Evolutionary conservation across 2,888 invertebrate genomes (phyloP).

Genomic region (Clusia tigrina): DNA sequence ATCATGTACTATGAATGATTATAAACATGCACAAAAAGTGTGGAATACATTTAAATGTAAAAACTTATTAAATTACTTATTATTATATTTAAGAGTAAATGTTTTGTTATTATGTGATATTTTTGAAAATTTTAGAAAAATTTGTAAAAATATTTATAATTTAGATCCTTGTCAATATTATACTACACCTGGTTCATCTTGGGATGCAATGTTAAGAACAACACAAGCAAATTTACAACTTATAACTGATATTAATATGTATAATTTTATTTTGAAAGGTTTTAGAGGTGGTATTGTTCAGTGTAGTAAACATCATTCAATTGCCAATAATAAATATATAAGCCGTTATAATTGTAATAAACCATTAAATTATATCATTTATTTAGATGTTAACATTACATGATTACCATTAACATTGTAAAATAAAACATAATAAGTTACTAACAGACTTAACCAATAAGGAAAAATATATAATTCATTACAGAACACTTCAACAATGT

Average conservation of each 20-base stretch:
- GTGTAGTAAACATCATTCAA: conserved; percentile 47
- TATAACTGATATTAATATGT: conserved; percentile 53
- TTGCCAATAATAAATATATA: conserved; percentile 57
- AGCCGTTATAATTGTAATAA: too few species aligned
- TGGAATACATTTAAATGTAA: conserved; percentile 44
- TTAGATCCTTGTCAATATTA: conserved; percentile 51
- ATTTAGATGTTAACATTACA: conserved; percentile 37
- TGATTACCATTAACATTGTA: conserved; percentile 37
- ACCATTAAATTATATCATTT: conserved; percentile 32
- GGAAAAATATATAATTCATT: conserved; percentile 40
- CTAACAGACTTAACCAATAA: conserved; percentile 34
- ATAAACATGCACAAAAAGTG: conserved; percentile 42
- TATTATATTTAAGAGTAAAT: conserved; percentile 48
- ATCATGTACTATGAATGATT: conserved; percentile 33
- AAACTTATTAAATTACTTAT: conserved; percentile 44
- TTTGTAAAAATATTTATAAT: conserved; percentile 39
- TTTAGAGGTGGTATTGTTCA: conserved; percentile 51
- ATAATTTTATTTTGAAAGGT: conserved; percentile 47
- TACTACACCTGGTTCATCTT: too few species aligned
- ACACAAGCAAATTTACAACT: conserved; percentile 50
- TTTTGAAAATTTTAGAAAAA: conserved; percentile 50
- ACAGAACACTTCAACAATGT: conserved; percentile 39
- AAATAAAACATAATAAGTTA: conserved; percentile 26
- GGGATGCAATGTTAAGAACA: too few species aligned
- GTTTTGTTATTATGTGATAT: conserved; percentile 47